A percentile compares a stretch with the other conserved stretches of the same genome.
phyloP scores from a whole-genome alignment of 2,888 invertebrate species.

The Dione juno region DNA sequence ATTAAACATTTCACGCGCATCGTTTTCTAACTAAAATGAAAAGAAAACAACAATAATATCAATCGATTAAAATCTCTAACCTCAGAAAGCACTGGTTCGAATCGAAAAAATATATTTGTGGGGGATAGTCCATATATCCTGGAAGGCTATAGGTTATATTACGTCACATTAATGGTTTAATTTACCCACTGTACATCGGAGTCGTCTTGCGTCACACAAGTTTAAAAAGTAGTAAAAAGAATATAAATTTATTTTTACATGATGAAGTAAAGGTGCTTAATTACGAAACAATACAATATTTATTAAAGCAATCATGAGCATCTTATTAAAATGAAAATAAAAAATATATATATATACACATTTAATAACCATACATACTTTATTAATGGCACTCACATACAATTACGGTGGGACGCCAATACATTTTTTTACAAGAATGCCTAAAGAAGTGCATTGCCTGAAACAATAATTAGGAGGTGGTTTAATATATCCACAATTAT shows the following conservation, averaged over 20 bases:
- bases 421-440: conserved; percentile 38
- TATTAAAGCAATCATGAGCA: conserved; percentile 13
- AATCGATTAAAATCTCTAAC: too few species aligned
- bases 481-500: conserved; percentile 23
- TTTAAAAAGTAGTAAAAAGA: too few species aligned
- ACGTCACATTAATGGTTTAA: too few species aligned
- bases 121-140: too few species aligned
- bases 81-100: too few species aligned
- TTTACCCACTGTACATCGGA: too few species aligned
- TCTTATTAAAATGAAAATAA: conserved; percentile 17
- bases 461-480: conserved; percentile 41
- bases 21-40: background rate
- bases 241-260: background rate
- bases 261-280: background rate
- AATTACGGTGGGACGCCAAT: conserved; percentile 35
- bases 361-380: conserved; percentile 22
- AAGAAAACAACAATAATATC: background rate
- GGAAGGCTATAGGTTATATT: too few species aligned
- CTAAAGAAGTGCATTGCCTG: conserved; percentile 38
- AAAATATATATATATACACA: background rate
- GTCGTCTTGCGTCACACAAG: too few species aligned
- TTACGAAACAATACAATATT: conserved; percentile 17
- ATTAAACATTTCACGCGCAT: background rate
- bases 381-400: conserved; percentile 20
- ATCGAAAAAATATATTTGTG: too few species aligned